Base-by-base conservation (phyloP, 1,140 invertebrate species). In the Brachionus rubens region DNA sequence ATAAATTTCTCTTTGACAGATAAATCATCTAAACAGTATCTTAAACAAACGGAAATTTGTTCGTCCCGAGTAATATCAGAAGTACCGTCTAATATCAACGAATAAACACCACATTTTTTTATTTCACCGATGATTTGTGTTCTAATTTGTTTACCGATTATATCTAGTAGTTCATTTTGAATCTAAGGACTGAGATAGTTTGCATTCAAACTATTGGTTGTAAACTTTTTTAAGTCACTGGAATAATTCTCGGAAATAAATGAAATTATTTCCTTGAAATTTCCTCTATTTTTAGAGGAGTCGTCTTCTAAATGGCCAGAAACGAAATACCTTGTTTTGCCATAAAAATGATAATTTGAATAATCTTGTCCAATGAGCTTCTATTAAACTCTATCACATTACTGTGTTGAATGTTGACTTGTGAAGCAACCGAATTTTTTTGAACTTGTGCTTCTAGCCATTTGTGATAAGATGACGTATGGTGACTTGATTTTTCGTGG, bases 1-100 rank as follows among this genome's bases (percentile, higher is more conserved):
- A 65, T 7, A 65, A 65, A 65, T 41, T 65, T 65, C 41, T 65
- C 59, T n/a, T 65, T n/a, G 16, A 65, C 26, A 21, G 40, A 19
- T 40, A 65, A 65, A 40, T 65, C 16, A 16, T n/a, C 16, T n/a
- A 16, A n/a, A 65, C 16, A n/a, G 26, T 21, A 65, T 41, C 59
- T 9, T 41, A 65, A 21, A 19, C 30, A 40, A n/a, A 65, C 12
- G 41, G 59, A 65, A n/a, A n/a, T n/a, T n/a, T n/a, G n/a, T n/a
- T n/a, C n/a, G n/a, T n/a, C n/a, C n/a, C n/a, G n/a, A n/a, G n/a
- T n/a, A n/a, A n/a, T n/a, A n/a, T n/a, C n/a, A n/a, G n/a, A n/a
- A n/a, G n/a, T n/a, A n/a, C n/a, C n/a, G n/a, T n/a, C n/a, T n/a
- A n/a, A n/a, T n/a, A n/a, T n/a, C n/a, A n/a, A n/a, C n/a, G n/a